Conservation (phyloP, 2,113 vertebrate species). For the Panthera tigris region DNA sequence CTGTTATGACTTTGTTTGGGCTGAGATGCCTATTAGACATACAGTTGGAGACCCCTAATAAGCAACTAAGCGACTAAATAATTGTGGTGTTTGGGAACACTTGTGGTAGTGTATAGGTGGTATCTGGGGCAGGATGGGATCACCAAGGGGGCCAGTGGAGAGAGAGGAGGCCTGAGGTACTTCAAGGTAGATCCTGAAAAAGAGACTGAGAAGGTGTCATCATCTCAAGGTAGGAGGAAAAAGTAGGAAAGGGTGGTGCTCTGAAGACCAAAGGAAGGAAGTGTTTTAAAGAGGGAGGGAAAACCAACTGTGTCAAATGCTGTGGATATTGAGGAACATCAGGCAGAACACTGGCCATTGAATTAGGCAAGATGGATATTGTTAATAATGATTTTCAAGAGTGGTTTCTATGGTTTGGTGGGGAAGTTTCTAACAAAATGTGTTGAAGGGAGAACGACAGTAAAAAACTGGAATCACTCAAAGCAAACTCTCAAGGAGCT, state of each 20-base stretch:
- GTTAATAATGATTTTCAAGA: neutral
- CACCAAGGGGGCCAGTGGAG: neutral
- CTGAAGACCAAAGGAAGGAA: neutral
- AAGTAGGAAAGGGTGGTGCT: neutral
- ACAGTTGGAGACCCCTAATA: neutral
- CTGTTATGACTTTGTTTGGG: neutral
- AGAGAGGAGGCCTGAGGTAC: neutral
- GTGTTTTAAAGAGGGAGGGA: neutral
- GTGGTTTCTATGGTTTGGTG: neutral
- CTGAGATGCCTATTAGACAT: neutral
- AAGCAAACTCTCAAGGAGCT: neutral
- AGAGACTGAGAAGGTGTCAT: neutral
- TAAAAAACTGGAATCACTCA: neutral
- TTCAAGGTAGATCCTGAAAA: neutral
- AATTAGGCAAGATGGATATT: neutral
- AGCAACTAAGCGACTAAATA: neutral
- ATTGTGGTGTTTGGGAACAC: neutral
- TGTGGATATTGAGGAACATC: neutral
- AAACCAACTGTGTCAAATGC: neutral
- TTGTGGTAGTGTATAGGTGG: neutral
- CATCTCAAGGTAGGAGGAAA: neutral
- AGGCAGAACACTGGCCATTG: neutral
- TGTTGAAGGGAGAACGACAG: neutral
- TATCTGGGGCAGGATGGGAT: neutral
- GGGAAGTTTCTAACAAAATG: neutral